A percentile compares a stretch with the other conserved stretches of the same genome.
Evolutionary conservation across 2,113 vertebrate genomes (phyloP).

Genomic region (Xenopus tropicalis): UCB_Xtro_10.0 CM004446.2:88347501-88348000

Average conservation of each 20-base stretch:
- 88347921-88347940: slow-evolving; percentile 93
- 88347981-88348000: slow-evolving; percentile 88
- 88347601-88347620: background rate
- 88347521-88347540: background rate
- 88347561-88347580: background rate
- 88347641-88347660: background rate
- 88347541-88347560: no score
- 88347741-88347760: slow-evolving; percentile 60
- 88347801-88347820: slow-evolving; percentile 85
- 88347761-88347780: slow-evolving; percentile 60
- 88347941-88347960: slow-evolving; percentile 88
- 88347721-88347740: background rate
- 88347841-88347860: slow-evolving; percentile 84
- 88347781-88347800: slow-evolving; percentile 62
- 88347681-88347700: no score
- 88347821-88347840: slow-evolving; percentile 98
- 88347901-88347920: slow-evolving; percentile 82
- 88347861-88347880: slow-evolving; percentile 83
- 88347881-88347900: slow-evolving; percentile 82
- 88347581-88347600: background rate
- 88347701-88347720: background rate
- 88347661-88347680: no score
- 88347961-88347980: slow-evolving; percentile 81
- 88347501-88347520: slow-evolving; percentile 6
- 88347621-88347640: background rate